phyloP scores from a whole-genome alignment of 2,113 vertebrate species.

The Larimichthys polyactis region DNA sequence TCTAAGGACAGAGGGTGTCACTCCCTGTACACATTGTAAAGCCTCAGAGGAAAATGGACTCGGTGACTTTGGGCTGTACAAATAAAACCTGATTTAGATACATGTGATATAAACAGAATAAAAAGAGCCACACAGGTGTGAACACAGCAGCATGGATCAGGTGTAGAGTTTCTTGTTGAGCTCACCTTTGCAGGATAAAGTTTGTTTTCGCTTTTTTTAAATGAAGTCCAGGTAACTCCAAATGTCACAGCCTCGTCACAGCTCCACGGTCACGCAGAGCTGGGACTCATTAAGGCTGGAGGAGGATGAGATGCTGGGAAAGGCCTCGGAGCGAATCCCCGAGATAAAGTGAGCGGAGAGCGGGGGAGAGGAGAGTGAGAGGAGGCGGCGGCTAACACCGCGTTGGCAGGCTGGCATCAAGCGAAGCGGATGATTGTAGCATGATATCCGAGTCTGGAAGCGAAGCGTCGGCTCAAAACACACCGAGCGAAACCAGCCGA shows the following conservation, averaged over 20 bases:
- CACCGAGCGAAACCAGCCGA: neutral
- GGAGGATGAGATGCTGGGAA: slow-evolving; percentile 38
- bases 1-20: no score
- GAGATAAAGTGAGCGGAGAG: slow-evolving; percentile 44
- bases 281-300: slow-evolving; percentile 44
- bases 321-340: slow-evolving; percentile 73
- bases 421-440: slow-evolving; percentile 54
- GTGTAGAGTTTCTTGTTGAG: no score
- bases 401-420: slow-evolving; percentile 68
- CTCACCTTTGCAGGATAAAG: slow-evolving; percentile 20
- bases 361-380: no score
- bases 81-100: neutral
- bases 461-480: slow-evolving; percentile 45
- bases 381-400: slow-evolving; percentile 62
- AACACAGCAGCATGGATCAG: no score
- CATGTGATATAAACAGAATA: neutral
- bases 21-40: no score
- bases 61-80: no score
- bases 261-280: slow-evolving; percentile 11
- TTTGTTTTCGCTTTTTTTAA: slow-evolving; percentile 20
- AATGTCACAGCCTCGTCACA: slow-evolving; percentile 4
- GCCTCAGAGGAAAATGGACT: no score
- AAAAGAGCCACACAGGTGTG: neutral
- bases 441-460: slow-evolving; percentile 53
- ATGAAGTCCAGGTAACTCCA: slow-evolving; percentile 43